A percentile compares a stretch with the other conserved stretches of the same genome.
These are phyloP conservation scores for Smutsia gigantea DNA, from an alignment of 2,797 vertebrate species.

Conservation along the genomic window DNA sequence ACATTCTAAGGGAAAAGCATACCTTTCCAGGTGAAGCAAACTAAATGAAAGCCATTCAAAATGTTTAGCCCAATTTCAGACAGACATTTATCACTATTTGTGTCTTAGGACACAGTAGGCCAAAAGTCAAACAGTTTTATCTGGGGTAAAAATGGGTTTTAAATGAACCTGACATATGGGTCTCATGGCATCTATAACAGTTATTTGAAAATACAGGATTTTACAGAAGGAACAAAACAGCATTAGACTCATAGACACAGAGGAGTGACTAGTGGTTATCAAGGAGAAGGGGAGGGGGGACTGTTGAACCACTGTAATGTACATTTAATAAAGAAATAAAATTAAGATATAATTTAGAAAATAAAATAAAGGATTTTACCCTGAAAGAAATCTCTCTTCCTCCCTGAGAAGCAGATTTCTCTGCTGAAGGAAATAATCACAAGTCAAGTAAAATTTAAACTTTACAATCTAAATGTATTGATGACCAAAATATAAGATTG, in stretches of 20 bases:
- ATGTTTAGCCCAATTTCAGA: background rate
- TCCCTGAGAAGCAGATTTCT: background rate
- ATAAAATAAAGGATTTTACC: background rate
- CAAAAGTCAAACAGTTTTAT: background rate
- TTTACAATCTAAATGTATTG: background rate
- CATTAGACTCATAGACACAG: no score
- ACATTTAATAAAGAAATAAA: no score
- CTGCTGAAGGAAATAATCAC: conserved; percentile 9
- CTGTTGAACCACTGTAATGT: no score
- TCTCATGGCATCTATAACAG: background rate
- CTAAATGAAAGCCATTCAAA: background rate
- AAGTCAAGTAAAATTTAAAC: conserved; percentile 15
- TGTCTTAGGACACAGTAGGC: background rate
- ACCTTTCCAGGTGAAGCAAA: background rate
- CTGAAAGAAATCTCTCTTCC: background rate
- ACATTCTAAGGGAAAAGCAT: background rate
- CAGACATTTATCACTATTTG: background rate
- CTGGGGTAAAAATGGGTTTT: background rate
- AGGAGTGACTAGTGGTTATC: no score
- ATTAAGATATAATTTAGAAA: no score
- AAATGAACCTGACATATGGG: background rate
- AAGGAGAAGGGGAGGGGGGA: no score
- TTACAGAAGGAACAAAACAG: background rate
- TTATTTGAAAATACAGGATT: background rate
- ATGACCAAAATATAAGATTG: background rate